Evolutionary conservation across 2,888 invertebrate genomes (phyloP).

Genomic region (Napeogenes inachia): DNA sequence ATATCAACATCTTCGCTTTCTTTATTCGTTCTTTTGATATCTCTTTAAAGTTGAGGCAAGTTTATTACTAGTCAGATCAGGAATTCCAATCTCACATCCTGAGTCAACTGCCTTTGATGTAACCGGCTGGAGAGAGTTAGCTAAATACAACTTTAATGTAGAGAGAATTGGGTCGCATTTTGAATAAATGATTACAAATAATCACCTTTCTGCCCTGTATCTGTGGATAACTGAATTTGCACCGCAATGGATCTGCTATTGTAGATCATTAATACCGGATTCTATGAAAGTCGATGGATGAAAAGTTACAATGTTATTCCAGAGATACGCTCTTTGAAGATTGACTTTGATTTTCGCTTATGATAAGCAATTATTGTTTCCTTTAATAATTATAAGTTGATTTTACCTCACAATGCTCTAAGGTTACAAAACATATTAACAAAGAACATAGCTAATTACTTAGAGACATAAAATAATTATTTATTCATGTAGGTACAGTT

Average conservation of each 20-base stretch:
- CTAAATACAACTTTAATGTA: slow-evolving; percentile 38
- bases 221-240: slow-evolving; percentile 41
- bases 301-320: slow-evolving; percentile 33
- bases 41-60: slow-evolving; percentile 63
- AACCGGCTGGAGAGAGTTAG: slow-evolving; percentile 36
- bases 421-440: no score
- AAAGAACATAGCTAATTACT: no score
- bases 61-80: slow-evolving; percentile 76
- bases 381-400: slow-evolving; percentile 11
- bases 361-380: slow-evolving; percentile 24
- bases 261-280: slow-evolving; percentile 41
- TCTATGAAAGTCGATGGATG: slow-evolving; percentile 36
- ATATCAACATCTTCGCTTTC: slow-evolving; percentile 63
- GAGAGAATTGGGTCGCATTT: slow-evolving; percentile 37
- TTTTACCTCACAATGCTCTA: no score
- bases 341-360: slow-evolving; percentile 28
- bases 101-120: slow-evolving; percentile 67
- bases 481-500: no score
- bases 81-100: slow-evolving; percentile 75
- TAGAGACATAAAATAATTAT: no score
- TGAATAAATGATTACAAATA: slow-evolving; percentile 14
- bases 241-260: slow-evolving; percentile 39
- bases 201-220: slow-evolving; percentile 31
- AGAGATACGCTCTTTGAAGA: slow-evolving; percentile 32
- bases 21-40: slow-evolving; percentile 71